Evolutionary conservation across 2,888 invertebrate species (phyloP), one percentile per base, ranked within the genome.

Genomic region (Orthosia gracilis): DNA sequence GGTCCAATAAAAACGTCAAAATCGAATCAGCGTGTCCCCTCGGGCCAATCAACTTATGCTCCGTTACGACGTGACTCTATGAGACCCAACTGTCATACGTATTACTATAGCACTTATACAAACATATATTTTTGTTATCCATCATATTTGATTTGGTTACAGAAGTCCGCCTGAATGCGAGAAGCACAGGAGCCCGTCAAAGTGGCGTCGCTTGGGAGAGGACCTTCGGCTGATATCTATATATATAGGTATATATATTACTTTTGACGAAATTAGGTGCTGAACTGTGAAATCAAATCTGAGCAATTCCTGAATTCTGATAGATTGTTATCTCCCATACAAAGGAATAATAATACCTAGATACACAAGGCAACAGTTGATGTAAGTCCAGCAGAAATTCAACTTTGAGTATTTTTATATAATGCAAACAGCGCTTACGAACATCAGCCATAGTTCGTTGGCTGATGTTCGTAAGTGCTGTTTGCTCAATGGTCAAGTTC

Each of bases 1-100:
- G 93, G 91, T 90, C 91, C 94, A 95, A 95, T 95, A 94, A 94
- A 95, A 93, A 94, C 80, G 94, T 94, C 94, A 91, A 94, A 95
- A 95, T 94, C 89, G 90, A 94, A 94, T 95, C 94, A 94, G 88
- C 73, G 91, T 55, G 78, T 80, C 95, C 94, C 94, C 93, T 91
- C 91, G 88, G 88, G 77, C 86, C 94, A 93, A 94, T 94, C 92
- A 92, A 87, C 82, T 83, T 89, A 89, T 90, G 89, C 88, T 91
- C 90, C 87, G 83, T 80, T 83, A 69, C 70, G 85, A 79, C 82
- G 74, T 73, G 85, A 75, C 82, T 87, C 86, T 88, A 87, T 75
- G 83, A 83, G 78, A 83, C 85, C 83, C 76, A 69, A 83, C 81
- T 80, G 69, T 72, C 69, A 83, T 63, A 73, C 64, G 54, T 83